These are phyloP conservation scores for Amblyopsis rosae DNA, from an alignment of 2,113 vertebrate species.

Conservation along the genomic window DNA sequence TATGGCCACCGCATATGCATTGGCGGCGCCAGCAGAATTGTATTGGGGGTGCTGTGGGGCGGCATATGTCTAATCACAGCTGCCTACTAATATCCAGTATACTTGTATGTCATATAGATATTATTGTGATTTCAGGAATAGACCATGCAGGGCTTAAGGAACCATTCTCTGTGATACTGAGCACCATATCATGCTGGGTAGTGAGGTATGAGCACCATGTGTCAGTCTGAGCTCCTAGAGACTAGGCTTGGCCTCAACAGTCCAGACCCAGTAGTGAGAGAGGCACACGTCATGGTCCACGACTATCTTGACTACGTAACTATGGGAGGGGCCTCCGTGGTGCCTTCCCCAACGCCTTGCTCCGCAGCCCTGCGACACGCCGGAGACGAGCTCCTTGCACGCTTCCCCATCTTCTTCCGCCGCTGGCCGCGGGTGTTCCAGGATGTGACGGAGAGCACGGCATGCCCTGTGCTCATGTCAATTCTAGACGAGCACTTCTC, in stretches of 20 bases:
- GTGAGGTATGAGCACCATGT: conserved; percentile 33
- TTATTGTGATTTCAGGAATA: not conserved
- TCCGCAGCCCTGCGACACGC: conserved; percentile 70
- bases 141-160: no score
- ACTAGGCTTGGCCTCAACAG: conserved; percentile 48
- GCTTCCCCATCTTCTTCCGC: conserved; percentile 79
- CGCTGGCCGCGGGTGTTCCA: conserved; percentile 79
- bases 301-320: conserved; percentile 76
- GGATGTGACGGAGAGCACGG: conserved; percentile 67
- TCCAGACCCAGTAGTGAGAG: conserved; percentile 70
- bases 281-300: conserved; percentile 72
- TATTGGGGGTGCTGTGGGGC: no score
- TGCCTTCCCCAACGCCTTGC: conserved; percentile 56
- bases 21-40: no score
- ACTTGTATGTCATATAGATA: not conserved
- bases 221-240: conserved; percentile 41
- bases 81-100: not conserved
- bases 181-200: conserved; percentile 13
- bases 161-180: conserved; percentile 9
- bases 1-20: no score
- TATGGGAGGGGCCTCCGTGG: conserved; percentile 27
- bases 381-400: conserved; percentile 70
- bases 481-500: conserved; percentile 78
- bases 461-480: conserved; percentile 64
- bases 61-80: no score